A percentile compares a stretch with the other conserved stretches of the same genome.
phyloP scores from a whole-genome alignment of 2,888 invertebrate species.

The Cheilosia impressa region DNA sequence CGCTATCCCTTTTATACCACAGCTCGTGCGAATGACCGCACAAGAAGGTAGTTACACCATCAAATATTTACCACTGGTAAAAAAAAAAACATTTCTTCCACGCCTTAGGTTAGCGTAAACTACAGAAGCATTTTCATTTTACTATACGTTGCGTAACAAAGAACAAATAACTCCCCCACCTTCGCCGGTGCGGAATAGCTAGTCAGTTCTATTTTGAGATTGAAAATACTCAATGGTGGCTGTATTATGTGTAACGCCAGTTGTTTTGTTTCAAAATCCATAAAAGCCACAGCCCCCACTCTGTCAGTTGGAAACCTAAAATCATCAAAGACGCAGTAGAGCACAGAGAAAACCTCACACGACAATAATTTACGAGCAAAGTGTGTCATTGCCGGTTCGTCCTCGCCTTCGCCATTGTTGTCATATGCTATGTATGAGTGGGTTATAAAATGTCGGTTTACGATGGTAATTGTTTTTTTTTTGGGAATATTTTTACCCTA shows the following conservation, averaged over 20 bases:
- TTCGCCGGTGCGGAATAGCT: background rate
- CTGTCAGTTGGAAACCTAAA: background rate
- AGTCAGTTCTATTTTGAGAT: slow-evolving; percentile 9
- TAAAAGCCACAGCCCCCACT: slow-evolving; percentile 1
- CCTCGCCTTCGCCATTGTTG: background rate
- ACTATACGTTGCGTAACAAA: slow-evolving; percentile 1
- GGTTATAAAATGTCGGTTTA: slow-evolving; percentile 43
- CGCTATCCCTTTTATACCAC: too few species aligned
- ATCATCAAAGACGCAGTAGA: background rate
- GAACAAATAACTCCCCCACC: background rate
- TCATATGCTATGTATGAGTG: slow-evolving; percentile 19
- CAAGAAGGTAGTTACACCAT: too few species aligned
- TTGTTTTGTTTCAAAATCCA: slow-evolving; percentile 31
- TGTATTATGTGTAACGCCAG: background rate
- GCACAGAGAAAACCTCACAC: background rate
- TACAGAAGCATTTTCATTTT: background rate
- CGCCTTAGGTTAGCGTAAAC: too few species aligned
- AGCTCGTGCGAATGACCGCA: too few species aligned
- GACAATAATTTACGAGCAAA: slow-evolving; percentile 22
- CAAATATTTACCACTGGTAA: too few species aligned
- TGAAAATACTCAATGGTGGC: slow-evolving; percentile 5
- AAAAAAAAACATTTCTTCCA: too few species aligned
- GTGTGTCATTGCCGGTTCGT: slow-evolving; percentile 15
- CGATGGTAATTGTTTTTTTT: slow-evolving; percentile 10
- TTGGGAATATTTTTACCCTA: background rate